Base-by-base conservation (phyloP, 2,888 invertebrate genomes). In the Watsonalla cultraria region DNA sequence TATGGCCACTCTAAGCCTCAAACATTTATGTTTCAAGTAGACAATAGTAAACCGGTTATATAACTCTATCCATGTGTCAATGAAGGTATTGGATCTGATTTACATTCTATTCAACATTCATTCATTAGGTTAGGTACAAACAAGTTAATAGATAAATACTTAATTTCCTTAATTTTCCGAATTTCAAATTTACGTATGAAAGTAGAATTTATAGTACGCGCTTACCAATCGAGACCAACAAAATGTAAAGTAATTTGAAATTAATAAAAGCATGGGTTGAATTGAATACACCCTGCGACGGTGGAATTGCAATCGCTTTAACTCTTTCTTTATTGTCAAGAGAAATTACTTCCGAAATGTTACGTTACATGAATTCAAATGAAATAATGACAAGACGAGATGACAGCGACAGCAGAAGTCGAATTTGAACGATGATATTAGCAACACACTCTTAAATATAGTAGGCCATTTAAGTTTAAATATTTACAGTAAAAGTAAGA, bases 401-500 rank as follows among this genome's bases (percentile, higher is more conserved):
- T 76, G 78, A 74, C 68, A 66, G 66, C 60, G 66, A 75, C 74
- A 73, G 74, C 72, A 81, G 73, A 80, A 82, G 82, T 84, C 80
- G 80, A 81, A 78, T 74, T 79, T 66, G 72, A 84, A 83, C 80
- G 81, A 83, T 77, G 78, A 78, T 66, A 76, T 80, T 84, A 86
- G 82, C 83, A 84, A 87, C 84, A 87, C 83, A 82, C 84, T 73
- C 77, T 76, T 81, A 79, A 78, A 75, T 74, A 72, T 82, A 84
- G 74, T 90, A 89, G 88, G 88, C 89, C 88, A 82, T 87, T 80
- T 80, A 84, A 84, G 71, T 84, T 82, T 37, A 83, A 86, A 86
- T 90, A 90, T 90, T 82, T 90, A 90, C 90, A 90, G 74, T 86
- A 86, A 86, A 82, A 83, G 78, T 24, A 80, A 70, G 82, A 83